A percentile compares a stretch with the other conserved stretches of the same genome.
Conservation (phyloP, 2,888 invertebrate species). For the Megalurothrips usitatus region DNA sequence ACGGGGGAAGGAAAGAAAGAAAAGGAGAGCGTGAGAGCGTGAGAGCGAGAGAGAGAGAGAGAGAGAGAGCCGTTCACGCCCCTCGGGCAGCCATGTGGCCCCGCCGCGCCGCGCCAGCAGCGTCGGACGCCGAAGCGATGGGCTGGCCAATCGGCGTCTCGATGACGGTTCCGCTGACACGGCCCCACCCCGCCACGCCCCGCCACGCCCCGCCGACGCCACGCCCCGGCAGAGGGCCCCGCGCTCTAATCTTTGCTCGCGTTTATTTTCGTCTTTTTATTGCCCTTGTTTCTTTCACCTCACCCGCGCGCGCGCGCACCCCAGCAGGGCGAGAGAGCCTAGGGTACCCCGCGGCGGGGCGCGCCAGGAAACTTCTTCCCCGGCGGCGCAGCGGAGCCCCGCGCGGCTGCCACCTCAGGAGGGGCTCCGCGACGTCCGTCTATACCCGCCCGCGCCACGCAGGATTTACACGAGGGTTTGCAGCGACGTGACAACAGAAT, state of each 20-base stretch:
- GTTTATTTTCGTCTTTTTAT: slow-evolving; percentile 25
- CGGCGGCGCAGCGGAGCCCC: no score
- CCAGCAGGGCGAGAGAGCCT: no score
- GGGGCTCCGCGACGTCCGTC: no score
- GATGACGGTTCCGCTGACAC: slow-evolving; percentile 18
- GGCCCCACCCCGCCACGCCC: slow-evolving; percentile 30
- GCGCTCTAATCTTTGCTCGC: background rate
- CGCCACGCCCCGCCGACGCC: slow-evolving; percentile 24
- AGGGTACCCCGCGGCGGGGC: no score
- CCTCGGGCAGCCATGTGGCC: slow-evolving; percentile 8
- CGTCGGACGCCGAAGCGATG: background rate
- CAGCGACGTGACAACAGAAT: no score
- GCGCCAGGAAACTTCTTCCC: no score
- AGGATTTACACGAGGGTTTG: background rate
- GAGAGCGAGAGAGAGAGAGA: slow-evolving; percentile 27
- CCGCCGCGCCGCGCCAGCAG: background rate
- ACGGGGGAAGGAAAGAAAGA: background rate
- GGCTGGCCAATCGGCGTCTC: background rate
- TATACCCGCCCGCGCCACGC: background rate
- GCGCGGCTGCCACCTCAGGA: no score
- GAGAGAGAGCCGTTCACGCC: slow-evolving; percentile 31
- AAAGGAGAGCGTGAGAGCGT: background rate
- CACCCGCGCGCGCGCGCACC: background rate
- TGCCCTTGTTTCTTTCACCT: slow-evolving; percentile 1
- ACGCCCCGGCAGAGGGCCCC: background rate